Evolutionary conservation across 2,888 invertebrate genomes (phyloP), one percentile per base, ranked within the genome.

Genomic region (Agrotis ipsilon): DNA sequence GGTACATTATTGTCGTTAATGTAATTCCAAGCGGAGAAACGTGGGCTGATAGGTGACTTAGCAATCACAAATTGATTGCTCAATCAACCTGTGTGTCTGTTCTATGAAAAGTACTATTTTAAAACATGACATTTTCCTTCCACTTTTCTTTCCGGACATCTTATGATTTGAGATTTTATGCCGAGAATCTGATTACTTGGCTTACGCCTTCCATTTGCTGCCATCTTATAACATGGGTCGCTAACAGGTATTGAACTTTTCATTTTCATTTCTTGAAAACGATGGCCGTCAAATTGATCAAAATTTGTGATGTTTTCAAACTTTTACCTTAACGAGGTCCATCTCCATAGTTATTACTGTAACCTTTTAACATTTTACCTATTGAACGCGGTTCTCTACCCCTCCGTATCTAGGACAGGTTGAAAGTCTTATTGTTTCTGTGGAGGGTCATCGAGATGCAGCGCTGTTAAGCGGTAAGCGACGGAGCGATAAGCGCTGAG

Each of bases 401-500:
- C 27, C 49, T 80, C 58, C 3, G 58, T 48, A 83, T 65, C 46
- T 80, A 68, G 75, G 75, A 80, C 81, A 84, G 84, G 78, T 83
- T 81, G 54, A 79, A 68, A 80, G 69, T 80, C 75, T 80, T 83
- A 85, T 88, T 87, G 86, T 87, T 83, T 82, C 75, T 71, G 46
- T 83, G 74, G 61, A 85, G 85, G 83, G 85, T 76, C 87, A 83
- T 86, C 66, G 39, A 84, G 73, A 70, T 82, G 83, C 84, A 85
- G 67, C 74, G 46, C 69, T 75, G 65, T 79, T 87, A 79, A 85
- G 81, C 74, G 79, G 87, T 86, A 85, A 85, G 83, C 87, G 91
- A 84, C 87, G 86, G 90, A 89, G 89, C 92, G 92, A 92, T 93
- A 93, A 88, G 90, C 86, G 94, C 92, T 89, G 93, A 94, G 94